These are phyloP conservation scores for Otocyon megalotis DNA, from an alignment of 2,113 vertebrate genomes.

Conservation along the genomic window DNA sequence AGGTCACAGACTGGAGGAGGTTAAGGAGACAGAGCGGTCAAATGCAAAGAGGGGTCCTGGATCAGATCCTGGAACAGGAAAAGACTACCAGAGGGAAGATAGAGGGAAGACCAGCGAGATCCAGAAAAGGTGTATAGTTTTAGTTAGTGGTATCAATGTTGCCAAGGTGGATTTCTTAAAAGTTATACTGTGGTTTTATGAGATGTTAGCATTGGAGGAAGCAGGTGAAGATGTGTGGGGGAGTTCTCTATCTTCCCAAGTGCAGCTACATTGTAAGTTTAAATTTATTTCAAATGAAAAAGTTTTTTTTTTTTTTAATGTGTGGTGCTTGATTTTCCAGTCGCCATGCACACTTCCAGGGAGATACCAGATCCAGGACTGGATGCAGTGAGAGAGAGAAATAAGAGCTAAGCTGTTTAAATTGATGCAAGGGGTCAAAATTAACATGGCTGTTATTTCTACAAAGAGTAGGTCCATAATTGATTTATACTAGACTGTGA, in stretches of 20 bases:
- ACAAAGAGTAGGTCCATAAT: not conserved
- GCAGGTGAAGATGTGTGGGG: rapidly evolving
- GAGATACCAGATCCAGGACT: not conserved
- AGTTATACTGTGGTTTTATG: not conserved
- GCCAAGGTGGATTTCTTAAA: not conserved
- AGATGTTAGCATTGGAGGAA: not conserved
- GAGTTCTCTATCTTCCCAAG: not conserved
- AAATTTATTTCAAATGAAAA: not conserved
- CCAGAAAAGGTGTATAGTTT: rapidly evolving
- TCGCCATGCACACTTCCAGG: not conserved
- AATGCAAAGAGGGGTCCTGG: not conserved
- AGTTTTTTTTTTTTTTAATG: not conserved
- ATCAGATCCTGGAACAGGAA: not conserved
- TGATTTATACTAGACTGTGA: not conserved
- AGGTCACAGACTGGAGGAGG: not conserved
- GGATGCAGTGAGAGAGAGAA: not conserved
- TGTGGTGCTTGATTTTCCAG: not conserved
- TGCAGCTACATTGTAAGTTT: not conserved
- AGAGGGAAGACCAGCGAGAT: not conserved
- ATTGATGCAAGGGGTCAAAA: not conserved
- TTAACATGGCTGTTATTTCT: not conserved
- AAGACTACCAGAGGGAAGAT: not conserved
- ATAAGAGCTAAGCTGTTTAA: not conserved
- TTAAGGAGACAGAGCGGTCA: not conserved
- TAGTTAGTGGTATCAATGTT: not conserved